Evolutionary conservation across 2,888 invertebrate genomes (phyloP).

Genomic region (Noctuana brunneofusca): DNA sequence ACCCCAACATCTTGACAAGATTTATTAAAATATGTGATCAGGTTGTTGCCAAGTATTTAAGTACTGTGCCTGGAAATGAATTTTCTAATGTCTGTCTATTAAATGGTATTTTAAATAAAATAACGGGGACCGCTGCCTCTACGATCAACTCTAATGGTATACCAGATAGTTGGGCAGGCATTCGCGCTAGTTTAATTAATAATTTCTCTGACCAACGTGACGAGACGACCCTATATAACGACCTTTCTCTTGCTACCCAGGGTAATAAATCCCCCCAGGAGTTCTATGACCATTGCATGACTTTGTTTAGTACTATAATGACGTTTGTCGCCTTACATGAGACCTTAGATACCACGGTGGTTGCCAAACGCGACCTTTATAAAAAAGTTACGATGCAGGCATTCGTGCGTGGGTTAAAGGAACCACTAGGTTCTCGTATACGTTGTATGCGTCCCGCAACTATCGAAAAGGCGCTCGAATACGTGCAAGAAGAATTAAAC

Average conservation of each 20-base stretch:
- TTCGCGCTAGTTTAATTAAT: constrained; percentile 39
- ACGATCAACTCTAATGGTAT: constrained; percentile 40
- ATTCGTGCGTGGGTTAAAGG: constrained; percentile 36
- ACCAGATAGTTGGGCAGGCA: constrained; percentile 38
- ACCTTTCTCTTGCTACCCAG: constrained; percentile 36
- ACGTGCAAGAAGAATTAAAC: constrained; percentile 33
- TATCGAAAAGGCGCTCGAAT: constrained; percentile 35
- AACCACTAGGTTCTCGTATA: constrained; percentile 39
- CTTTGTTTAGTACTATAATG: constrained; percentile 36
- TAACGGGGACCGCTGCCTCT: constrained; percentile 38
- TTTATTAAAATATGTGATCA: constrained; percentile 44
- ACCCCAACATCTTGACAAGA: constrained; percentile 38
- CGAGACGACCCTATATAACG: constrained; percentile 43
- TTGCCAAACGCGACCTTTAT: constrained; percentile 36
- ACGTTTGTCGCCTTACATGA: constrained; percentile 32
- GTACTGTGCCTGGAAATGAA: constrained; percentile 14
- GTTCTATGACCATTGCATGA: constrained; percentile 35
- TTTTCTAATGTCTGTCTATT: constrained; percentile 33
- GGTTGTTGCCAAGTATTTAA: constrained; percentile 26
- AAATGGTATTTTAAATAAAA: constrained; percentile 42
- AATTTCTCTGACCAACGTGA: constrained; percentile 44
- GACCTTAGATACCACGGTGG: constrained; percentile 30
- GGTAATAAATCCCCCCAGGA: constrained; percentile 33
- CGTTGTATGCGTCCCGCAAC: constrained; percentile 36
- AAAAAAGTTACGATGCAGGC: constrained; percentile 36